phyloP scores from a whole-genome alignment of 2,113 vertebrate genomes.

The Burhinus oedicnemus region DNA sequence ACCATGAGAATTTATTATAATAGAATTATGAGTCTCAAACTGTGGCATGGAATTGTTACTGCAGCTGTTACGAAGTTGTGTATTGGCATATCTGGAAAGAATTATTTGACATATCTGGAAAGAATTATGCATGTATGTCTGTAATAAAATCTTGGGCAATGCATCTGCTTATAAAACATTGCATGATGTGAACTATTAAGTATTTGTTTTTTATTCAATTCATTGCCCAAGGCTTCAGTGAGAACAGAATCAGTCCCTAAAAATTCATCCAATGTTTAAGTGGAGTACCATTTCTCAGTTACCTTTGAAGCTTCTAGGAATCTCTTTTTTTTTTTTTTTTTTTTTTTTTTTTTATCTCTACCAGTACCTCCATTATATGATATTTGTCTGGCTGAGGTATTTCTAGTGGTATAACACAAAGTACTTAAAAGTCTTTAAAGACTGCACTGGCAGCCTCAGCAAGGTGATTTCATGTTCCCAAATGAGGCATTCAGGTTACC shows the following conservation, averaged over 20 bases:
- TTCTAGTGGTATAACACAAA: neutral
- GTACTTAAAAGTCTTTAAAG: neutral
- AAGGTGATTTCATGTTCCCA: neutral
- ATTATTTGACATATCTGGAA: neutral
- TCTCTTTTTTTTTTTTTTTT: neutral
- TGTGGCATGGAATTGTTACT: neutral
- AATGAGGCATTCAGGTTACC: neutral
- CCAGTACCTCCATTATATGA: neutral
- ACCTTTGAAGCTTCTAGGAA: neutral
- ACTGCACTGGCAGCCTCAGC: neutral
- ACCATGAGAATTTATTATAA: neutral
- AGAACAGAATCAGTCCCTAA: neutral
- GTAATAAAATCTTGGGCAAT: neutral
- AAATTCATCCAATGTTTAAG: neutral
- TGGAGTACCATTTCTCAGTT: neutral
- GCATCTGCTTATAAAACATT: neutral
- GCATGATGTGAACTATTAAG: neutral
- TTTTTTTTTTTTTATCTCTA: neutral
- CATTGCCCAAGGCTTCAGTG: neutral
- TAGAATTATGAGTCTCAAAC: neutral
- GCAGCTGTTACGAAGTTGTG: neutral
- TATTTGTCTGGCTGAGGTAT: neutral
- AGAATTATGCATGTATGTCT: neutral
- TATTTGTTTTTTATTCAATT: neutral
- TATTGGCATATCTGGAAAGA: neutral